These are phyloP conservation scores for Hermodice carunculata DNA, from an alignment of 2,888 invertebrate species.

Conservation along the genomic window DNA sequence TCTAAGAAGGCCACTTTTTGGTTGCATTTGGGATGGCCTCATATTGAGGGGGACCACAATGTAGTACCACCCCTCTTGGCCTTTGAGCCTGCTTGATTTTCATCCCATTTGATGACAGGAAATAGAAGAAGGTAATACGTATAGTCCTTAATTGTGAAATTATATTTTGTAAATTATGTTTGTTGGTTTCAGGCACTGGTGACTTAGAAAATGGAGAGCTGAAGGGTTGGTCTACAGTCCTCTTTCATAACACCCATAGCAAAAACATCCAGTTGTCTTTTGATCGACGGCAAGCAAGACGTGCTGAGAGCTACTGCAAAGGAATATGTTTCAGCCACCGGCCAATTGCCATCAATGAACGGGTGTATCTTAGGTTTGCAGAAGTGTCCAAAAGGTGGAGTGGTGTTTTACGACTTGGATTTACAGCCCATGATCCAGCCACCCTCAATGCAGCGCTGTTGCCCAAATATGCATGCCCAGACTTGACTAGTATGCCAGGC, in stretches of 20 bases:
- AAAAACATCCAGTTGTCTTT: conserved; percentile 91
- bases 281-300: conserved; percentile 86
- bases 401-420: conserved; percentile 97
- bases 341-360: conserved; percentile 92
- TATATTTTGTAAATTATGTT: no score
- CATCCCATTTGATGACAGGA: no score
- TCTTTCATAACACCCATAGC: conserved; percentile 81
- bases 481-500: conserved; percentile 95
- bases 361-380: conserved; percentile 73
- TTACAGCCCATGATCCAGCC: conserved; percentile 92
- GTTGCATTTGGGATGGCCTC: no score
- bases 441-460: conserved; percentile 51
- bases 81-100: no score
- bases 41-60: no score
- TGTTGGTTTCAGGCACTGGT: conserved; percentile 8
- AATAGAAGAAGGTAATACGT: no score
- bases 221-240: conserved; percentile 34
- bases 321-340: conserved; percentile 81
- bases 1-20: no score
- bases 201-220: conserved; percentile 16
- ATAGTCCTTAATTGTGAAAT: no score
- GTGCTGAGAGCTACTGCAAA: conserved; percentile 97
- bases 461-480: conserved; percentile 95
- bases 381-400: conserved; percentile 93
- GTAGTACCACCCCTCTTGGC: no score